A percentile compares a stretch with the other conserved stretches of the same genome.
Conservation (phyloP, 1,140 invertebrate species). For the Drosophila biarmipes region DNA sequence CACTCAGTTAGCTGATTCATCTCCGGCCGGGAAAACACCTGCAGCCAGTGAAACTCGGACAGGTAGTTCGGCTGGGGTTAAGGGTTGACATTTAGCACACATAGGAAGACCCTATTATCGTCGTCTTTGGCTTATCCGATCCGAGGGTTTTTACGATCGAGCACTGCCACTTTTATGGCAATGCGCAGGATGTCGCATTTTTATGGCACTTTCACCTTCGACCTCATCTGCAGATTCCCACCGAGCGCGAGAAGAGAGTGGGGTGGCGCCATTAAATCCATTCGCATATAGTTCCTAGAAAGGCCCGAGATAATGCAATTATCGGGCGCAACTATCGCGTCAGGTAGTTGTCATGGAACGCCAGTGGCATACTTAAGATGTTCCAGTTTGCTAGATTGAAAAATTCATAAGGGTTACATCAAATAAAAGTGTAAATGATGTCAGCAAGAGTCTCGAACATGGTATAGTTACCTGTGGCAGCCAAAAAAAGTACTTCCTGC, state of each 20-base stretch:
- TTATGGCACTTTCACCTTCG: constrained; percentile 48
- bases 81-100: constrained; percentile 4
- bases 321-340: constrained; percentile 30
- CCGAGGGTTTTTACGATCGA: constrained; percentile 44
- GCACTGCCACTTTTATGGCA: constrained; percentile 26
- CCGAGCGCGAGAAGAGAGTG: neutral
- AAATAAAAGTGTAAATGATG: neutral
- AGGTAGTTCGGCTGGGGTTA: constrained; percentile 19
- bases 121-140: constrained; percentile 19
- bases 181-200: constrained; percentile 39
- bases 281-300: constrained; percentile 23
- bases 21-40: constrained; percentile 42
- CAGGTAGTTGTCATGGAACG: constrained; percentile 8
- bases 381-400: neutral
- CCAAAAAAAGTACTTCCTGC: neutral
- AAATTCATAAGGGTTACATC: neutral
- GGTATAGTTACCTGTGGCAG: neutral
- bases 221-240: constrained; percentile 35
- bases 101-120: constrained; percentile 20
- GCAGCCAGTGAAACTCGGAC: constrained; percentile 13
- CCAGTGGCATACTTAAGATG: neutral
- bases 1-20: constrained; percentile 40
- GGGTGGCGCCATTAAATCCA: constrained; percentile 38
- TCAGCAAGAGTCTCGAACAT: neutral
- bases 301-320: constrained; percentile 7